These are phyloP conservation scores for Stenopsyche tienmushanensis DNA, from an alignment of 1,140 invertebrate genomes.

Conservation along the genomic window DNA sequence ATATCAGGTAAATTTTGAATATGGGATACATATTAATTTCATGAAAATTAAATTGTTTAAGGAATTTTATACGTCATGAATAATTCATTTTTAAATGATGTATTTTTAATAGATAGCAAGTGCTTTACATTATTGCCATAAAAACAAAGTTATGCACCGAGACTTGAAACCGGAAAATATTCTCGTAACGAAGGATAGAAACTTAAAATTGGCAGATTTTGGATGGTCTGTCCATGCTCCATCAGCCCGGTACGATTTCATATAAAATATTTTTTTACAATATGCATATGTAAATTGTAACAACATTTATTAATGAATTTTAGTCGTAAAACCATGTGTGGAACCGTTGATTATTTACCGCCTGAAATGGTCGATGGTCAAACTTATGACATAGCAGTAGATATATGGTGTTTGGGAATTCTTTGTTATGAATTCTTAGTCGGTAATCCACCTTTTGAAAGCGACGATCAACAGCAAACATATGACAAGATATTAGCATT, in stretches of 20 bases:
- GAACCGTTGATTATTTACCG: conserved; percentile 90
- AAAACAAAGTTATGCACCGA: conserved; percentile 87
- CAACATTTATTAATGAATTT: conserved; percentile 31
- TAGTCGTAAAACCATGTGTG: conserved; percentile 86
- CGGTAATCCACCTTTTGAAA: conserved; percentile 92
- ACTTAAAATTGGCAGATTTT: conserved; percentile 91
- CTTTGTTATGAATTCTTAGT: conserved; percentile 94
- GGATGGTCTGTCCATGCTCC: conserved; percentile 94
- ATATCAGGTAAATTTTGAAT: conserved; percentile 66
- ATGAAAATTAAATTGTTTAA: no score
- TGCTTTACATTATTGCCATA: conserved; percentile 89
- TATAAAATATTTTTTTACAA: neutral
- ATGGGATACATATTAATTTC: neutral
- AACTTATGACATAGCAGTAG: conserved; percentile 76
- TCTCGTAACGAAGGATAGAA: conserved; percentile 71
- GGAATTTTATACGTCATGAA: no score
- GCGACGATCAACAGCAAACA: conserved; percentile 74
- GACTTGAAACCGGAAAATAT: conserved; percentile 94
- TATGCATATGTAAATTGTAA: neutral
- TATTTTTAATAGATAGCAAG: conserved; percentile 59
- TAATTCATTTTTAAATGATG: neutral
- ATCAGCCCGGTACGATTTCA: conserved; percentile 66
- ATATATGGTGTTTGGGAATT: conserved; percentile 91
- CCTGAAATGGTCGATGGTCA: conserved; percentile 87
- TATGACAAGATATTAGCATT: conserved; percentile 78